Evolutionary conservation across 2,888 invertebrate genomes (phyloP), one percentile per base, ranked within the genome.

Genomic region (Pegoplata infirma): DNA sequence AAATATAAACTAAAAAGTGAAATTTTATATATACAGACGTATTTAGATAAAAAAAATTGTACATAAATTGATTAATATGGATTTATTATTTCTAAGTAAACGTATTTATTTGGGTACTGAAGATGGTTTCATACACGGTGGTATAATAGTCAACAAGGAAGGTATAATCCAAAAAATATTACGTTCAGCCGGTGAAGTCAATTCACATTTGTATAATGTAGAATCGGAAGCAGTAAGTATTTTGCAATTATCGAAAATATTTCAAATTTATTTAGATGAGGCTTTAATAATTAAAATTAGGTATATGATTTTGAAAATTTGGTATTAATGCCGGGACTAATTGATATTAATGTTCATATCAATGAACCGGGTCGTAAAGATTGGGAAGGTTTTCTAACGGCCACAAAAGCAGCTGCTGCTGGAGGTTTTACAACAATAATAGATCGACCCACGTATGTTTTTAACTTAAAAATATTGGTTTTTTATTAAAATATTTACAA

Each of bases 301-400:
- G 83, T 89, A 7, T 88, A 88, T 17, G 91, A 92, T 84, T 91
- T 91, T 81, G 91, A 90, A 0, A 87, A 91, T 76, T 86, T 89
- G 78, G 88, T 92, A 0, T 82, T 94, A 25, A 93, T 94, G 93
- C 91, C 94, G 0, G 94, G 94, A 0, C 90, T 93, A 1, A 92
- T 94, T 10, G 94, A 94, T 87, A 91, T 93, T 0, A 94, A 94
- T 85, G 94, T 94, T 5, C 94, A 94, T 81, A 92, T 94, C 1
- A 94, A 94, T 83, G 94, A 94, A 84, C 94, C 94, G 1, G 94
- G 94, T 0, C 90, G 94, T 46, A 92, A 92, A 0, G 91, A 93
- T 23, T 94, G 93, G 94, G 94, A 94, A 88, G 94, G 94, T 16
- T 94, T 93, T 87, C 90, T 90, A 46, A 92, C 92, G 1, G 94